Evolutionary conservation across 2,113 vertebrate genomes (phyloP).

Genomic region (Gnathonemus echidnorhynchus): DNA sequence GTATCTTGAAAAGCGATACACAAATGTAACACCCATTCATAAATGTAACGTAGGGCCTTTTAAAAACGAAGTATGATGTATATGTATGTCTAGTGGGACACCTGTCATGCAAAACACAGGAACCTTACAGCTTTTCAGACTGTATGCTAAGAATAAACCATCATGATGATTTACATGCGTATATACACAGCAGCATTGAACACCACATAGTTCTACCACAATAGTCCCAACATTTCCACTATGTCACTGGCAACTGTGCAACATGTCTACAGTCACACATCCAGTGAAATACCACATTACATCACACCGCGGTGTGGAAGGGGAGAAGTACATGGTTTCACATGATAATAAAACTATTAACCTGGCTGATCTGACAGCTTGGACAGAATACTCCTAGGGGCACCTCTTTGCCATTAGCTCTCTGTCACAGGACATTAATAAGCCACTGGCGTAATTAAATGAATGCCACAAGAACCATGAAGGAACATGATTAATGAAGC

Average conservation of each 20-base stretch:
- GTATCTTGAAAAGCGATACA: neutral
- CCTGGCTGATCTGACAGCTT: conserved; percentile 17
- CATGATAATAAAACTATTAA: conserved; percentile 23
- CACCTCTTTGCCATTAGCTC: conserved; percentile 15
- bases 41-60: neutral
- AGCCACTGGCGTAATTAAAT: conserved; percentile 18
- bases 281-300: neutral
- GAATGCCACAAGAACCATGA: conserved; percentile 13
- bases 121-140: neutral
- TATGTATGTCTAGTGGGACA: neutral
- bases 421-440: conserved; percentile 20
- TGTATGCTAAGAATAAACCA: neutral
- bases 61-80: neutral
- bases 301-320: neutral
- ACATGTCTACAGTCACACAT: neutral
- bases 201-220: neutral
- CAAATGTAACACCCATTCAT: neutral
- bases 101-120: neutral
- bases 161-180: neutral
- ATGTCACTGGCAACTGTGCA: neutral
- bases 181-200: neutral
- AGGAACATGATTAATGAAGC: conserved; percentile 15
- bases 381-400: conserved; percentile 17
- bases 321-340: neutral
- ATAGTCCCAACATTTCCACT: neutral